A percentile compares a stretch with the other conserved stretches of the same genome.
Evolutionary conservation across 2,113 vertebrate species (phyloP).

Genomic region (Albula glossodonta): DNA sequence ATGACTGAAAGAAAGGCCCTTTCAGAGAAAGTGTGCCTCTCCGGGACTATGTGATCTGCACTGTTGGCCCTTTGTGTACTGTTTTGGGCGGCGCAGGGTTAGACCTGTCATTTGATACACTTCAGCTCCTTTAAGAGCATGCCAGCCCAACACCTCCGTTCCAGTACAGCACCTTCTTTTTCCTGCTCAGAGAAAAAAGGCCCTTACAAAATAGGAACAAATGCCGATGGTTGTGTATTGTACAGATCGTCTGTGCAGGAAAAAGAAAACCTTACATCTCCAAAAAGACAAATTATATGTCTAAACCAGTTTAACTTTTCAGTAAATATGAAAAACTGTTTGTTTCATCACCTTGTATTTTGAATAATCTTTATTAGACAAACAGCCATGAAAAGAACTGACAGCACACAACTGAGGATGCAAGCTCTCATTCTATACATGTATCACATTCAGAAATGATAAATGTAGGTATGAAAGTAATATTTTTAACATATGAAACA

Average conservation of each 20-base stretch:
- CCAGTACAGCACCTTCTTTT: neutral
- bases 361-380: too few species aligned
- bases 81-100: neutral
- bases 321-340: too few species aligned
- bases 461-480: too few species aligned
- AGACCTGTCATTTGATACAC: neutral
- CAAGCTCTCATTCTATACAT: too few species aligned
- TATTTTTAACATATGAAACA: too few species aligned
- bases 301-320: too few species aligned
- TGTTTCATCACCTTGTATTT: too few species aligned
- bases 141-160: neutral
- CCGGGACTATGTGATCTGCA: neutral
- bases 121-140: neutral
- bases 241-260: neutral
- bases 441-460: too few species aligned
- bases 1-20: neutral
- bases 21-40: conserved; percentile 20
- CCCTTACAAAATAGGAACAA: neutral
- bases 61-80: neutral
- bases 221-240: neutral
- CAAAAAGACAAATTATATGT: too few species aligned
- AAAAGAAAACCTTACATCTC: too few species aligned
- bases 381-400: too few species aligned
- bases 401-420: too few species aligned
- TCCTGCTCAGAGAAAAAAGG: neutral